Conservation (phyloP, 2,797 vertebrate genomes). For the Chiloscyllium punctatum region DNA sequence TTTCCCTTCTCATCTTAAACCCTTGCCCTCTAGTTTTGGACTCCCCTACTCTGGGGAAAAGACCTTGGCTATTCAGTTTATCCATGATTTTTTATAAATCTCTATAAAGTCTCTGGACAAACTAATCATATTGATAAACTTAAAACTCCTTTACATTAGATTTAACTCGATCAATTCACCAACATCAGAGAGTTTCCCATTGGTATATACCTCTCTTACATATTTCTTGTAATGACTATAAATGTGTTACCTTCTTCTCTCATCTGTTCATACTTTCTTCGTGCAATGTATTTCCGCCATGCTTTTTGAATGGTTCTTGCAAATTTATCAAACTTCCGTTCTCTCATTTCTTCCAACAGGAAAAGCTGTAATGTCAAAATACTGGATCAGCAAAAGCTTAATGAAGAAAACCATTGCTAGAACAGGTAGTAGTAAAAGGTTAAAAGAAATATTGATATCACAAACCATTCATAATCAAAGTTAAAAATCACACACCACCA, state of each 20-base stretch:
- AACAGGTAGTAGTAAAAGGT: neutral
- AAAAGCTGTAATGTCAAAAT: conserved; percentile 68
- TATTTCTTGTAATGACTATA: neutral
- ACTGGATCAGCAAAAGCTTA: neutral
- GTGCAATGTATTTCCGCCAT: conserved; percentile 76
- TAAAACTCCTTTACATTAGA: neutral
- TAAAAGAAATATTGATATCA: neutral
- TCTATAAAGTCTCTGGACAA: neutral
- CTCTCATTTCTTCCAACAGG: conserved; percentile 91
- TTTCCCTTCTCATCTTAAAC: too few relatives aligned
- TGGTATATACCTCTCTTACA: neutral
- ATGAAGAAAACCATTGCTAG: neutral
- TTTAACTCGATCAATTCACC: neutral
- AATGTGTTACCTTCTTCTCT: conserved; percentile 79
- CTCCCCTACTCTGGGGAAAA: too few relatives aligned
- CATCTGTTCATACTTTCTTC: conserved; percentile 91
- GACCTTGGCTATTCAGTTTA: too few relatives aligned
- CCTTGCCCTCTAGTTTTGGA: too few relatives aligned
- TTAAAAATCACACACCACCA: too few relatives aligned
- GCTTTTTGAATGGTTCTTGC: conserved; percentile 91
- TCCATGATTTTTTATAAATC: too few relatives aligned
- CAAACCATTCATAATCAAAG: neutral
- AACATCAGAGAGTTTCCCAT: neutral
- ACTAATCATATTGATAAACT: neutral
- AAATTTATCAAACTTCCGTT: conserved; percentile 88